phyloP scores from a whole-genome alignment of 30 jellyfish, hydroid and myxozoan genomes.

The Hydractinia echinata region DNA sequence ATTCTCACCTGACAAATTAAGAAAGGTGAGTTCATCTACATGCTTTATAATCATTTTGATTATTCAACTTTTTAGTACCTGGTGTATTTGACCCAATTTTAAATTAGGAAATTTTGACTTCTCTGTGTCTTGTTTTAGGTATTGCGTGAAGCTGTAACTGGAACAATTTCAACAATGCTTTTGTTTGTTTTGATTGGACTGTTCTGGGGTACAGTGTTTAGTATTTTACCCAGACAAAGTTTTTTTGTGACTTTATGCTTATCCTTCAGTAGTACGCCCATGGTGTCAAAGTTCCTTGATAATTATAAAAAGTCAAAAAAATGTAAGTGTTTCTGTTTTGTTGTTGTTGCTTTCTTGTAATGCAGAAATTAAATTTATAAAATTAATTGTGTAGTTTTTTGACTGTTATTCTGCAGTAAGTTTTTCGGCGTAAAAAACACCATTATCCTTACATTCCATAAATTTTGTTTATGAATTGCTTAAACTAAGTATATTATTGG shows the following conservation, averaged over 20 bases:
- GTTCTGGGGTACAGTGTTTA: conserved; percentile 77
- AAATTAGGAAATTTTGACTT: not conserved
- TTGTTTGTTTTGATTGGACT: conserved; percentile 54
- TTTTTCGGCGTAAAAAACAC: too few species aligned
- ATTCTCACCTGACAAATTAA: conserved; percentile 74
- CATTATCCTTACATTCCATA: too few species aligned
- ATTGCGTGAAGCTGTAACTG: conserved; percentile 62
- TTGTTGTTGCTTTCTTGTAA: too few species aligned
- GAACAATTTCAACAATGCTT: conserved; percentile 40
- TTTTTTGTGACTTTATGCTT: conserved; percentile 76
- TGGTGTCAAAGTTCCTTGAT: conserved; percentile 55
- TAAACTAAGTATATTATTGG: too few species aligned
- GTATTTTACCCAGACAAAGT: conserved; percentile 77
- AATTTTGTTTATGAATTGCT: too few species aligned
- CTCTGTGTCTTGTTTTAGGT: conserved; percentile 31
- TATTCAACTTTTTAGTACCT: not conserved
- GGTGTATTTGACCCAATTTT: not conserved
- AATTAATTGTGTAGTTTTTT: too few species aligned
- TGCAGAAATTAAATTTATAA: too few species aligned
- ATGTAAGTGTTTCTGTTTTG: not conserved
- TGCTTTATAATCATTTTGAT: not conserved
- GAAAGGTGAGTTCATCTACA: conserved; percentile 44
- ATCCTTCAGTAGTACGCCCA: conserved; percentile 83
- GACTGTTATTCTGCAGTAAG: too few species aligned
- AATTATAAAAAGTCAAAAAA: conserved; percentile 12